Conservation (phyloP, 2,113 vertebrate species). For the Petaurus breviceps region DNA sequence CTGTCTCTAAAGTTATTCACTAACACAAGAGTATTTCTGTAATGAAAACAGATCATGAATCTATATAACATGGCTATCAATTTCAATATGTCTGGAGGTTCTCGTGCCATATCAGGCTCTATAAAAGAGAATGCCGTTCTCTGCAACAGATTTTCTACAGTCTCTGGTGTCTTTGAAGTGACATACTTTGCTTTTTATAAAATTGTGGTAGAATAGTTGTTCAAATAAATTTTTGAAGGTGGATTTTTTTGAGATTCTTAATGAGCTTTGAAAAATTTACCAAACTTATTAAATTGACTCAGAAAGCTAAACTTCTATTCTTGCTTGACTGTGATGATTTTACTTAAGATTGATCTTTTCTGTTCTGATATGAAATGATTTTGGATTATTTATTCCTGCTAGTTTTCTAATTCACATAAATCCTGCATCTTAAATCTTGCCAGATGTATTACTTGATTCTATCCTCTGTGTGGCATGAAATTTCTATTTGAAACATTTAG, state of each 20-base stretch:
- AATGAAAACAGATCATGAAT: slow-evolving; percentile 63
- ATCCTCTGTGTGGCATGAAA: not conserved
- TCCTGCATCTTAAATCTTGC: not conserved
- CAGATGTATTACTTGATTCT: not conserved
- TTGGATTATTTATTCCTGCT: not conserved
- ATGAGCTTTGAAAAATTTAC: not conserved
- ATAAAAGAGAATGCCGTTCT: slow-evolving; percentile 3
- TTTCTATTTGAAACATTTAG: slow-evolving; percentile 4
- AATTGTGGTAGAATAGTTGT: not conserved
- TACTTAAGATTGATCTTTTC: not conserved
- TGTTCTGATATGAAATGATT: not conserved
- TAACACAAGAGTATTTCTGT: slow-evolving; percentile 57
- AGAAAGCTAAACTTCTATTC: slow-evolving; percentile 5
- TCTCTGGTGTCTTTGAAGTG: slow-evolving; percentile 15
- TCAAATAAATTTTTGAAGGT: slow-evolving; percentile 11
- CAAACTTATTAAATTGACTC: slow-evolving; percentile 36
- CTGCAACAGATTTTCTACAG: slow-evolving; percentile 3
- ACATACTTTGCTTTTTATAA: not conserved
- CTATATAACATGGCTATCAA: slow-evolving; percentile 45
- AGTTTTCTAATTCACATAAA: not conserved
- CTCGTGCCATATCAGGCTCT: not conserved
- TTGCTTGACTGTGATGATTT: not conserved
- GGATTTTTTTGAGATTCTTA: slow-evolving; percentile 23
- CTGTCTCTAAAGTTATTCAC: not conserved
- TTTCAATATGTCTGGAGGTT: slow-evolving; percentile 46